Conservation (phyloP, 2,888 invertebrate species). For the Pheosia tremula region DNA sequence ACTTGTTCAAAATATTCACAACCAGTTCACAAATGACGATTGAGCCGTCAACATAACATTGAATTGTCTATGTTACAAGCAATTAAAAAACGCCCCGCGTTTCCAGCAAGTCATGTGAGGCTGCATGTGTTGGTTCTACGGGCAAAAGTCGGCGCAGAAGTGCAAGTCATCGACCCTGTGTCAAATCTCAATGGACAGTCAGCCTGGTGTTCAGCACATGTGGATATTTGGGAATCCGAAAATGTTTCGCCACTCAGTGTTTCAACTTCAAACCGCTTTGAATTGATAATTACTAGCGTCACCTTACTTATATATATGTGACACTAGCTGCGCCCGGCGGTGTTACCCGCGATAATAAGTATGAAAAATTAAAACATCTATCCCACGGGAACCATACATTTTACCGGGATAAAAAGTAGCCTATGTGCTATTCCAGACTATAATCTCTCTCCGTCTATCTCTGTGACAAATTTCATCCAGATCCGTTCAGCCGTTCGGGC, state of each 20-base stretch:
- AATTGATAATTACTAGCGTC: no score
- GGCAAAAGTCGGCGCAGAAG: slow-evolving; percentile 54
- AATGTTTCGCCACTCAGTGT: slow-evolving; percentile 16
- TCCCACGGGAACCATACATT: no score
- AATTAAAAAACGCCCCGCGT: slow-evolving; percentile 75
- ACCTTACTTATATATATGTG: no score
- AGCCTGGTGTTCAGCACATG: slow-evolving; percentile 71
- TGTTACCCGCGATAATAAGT: no score
- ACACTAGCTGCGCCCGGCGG: no score
- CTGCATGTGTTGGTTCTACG: slow-evolving; percentile 65
- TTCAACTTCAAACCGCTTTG: background rate
- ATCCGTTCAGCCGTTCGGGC: no score
- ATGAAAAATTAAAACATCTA: no score
- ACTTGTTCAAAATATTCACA: slow-evolving; percentile 1
- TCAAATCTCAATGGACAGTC: slow-evolving; percentile 79
- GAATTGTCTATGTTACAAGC: slow-evolving; percentile 66
- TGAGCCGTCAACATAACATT: slow-evolving; percentile 46
- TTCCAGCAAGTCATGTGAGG: slow-evolving; percentile 68
- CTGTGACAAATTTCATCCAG: no score
- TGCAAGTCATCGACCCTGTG: slow-evolving; percentile 75
- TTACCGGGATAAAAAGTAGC: no score
- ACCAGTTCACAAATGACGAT: slow-evolving; percentile 13
- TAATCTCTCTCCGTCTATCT: no score
- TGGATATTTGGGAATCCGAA: slow-evolving; percentile 32
- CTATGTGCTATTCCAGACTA: no score